Conservation (phyloP, 2,797 vertebrate genomes). For the Lepilemur ruficaudatus region DNA sequence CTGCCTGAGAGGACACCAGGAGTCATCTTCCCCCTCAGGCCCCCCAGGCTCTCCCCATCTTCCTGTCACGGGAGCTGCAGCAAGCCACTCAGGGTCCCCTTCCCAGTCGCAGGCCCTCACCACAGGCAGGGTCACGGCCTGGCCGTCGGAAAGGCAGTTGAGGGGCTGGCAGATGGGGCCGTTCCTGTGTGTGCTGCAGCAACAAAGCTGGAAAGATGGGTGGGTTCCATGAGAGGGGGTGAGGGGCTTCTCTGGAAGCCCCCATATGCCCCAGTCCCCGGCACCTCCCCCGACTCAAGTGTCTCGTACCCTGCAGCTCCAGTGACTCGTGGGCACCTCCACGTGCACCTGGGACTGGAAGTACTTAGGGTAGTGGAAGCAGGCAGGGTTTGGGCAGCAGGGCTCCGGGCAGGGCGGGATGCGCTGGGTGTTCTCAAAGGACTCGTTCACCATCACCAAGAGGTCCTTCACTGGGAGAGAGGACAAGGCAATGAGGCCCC, state of each 20-base stretch:
- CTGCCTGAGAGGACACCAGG: background rate
- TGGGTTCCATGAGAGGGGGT: background rate
- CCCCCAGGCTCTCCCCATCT: background rate
- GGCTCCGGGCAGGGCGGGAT: slow-evolving; percentile 47
- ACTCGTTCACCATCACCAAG: slow-evolving; percentile 86
- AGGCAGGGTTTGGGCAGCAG: background rate
- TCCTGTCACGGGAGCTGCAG: background rate
- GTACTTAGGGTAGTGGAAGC: slow-evolving; percentile 87
- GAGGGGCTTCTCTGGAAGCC: background rate
- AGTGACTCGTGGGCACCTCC: slow-evolving; percentile 37
- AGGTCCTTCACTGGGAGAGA: slow-evolving; percentile 81
- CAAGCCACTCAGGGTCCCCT: background rate
- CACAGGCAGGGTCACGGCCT: slow-evolving; percentile 76
- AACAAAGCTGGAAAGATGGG: slow-evolving; percentile 61
- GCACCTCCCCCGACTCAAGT: fast-evolving
- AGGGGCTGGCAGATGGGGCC: slow-evolving; percentile 65
- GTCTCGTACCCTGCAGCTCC: slow-evolving; percentile 51
- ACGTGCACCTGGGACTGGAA: slow-evolving; percentile 63
- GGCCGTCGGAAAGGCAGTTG: slow-evolving; percentile 73
- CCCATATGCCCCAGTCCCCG: background rate
- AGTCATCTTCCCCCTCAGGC: no score
- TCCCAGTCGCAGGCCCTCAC: slow-evolving; percentile 67
- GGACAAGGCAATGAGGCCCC: background rate
- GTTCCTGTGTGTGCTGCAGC: background rate
- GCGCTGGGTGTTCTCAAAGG: slow-evolving; percentile 83